These are phyloP conservation scores for Montipora sp. DNA, from an alignment of 64 coral and sea anemone genomes.

Conservation along the genomic window DNA sequence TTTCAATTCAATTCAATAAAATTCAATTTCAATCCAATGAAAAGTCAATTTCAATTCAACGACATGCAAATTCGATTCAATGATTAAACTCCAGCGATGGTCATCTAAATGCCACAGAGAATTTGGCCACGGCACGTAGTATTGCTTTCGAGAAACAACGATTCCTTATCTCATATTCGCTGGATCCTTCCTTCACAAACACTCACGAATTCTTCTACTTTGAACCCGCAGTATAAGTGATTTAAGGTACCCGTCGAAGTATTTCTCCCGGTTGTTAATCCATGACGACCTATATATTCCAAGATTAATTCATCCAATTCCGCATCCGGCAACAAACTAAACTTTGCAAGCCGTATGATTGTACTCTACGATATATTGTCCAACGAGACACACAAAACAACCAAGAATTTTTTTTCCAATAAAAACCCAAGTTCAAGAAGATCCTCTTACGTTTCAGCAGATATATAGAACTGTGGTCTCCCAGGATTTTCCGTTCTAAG, in stretches of 20 bases:
- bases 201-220: slow-evolving; percentile 25
- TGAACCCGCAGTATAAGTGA: slow-evolving; percentile 25
- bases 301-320: not conserved
- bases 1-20: no score
- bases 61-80: no score
- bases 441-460: not conserved
- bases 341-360: not conserved
- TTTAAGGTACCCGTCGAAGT: not conserved
- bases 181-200: slow-evolving; percentile 13
- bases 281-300: not conserved
- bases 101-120: not conserved
- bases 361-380: not conserved
- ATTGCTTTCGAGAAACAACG: not conserved
- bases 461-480: not conserved
- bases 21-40: no score
- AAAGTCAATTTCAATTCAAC: no score
- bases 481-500: not conserved
- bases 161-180: slow-evolving; percentile 1
- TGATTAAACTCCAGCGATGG: not conserved
- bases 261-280: not conserved
- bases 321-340: not conserved
- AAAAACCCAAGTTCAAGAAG: not conserved
- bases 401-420: not conserved
- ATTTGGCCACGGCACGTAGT: not conserved
- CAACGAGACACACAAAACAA: not conserved